Percentiles rank a stretch among this genome's conserved stretches.
Evolutionary conservation across 2,888 invertebrate genomes (phyloP).

Genomic region (Lepidochrysops patricia): DNA sequence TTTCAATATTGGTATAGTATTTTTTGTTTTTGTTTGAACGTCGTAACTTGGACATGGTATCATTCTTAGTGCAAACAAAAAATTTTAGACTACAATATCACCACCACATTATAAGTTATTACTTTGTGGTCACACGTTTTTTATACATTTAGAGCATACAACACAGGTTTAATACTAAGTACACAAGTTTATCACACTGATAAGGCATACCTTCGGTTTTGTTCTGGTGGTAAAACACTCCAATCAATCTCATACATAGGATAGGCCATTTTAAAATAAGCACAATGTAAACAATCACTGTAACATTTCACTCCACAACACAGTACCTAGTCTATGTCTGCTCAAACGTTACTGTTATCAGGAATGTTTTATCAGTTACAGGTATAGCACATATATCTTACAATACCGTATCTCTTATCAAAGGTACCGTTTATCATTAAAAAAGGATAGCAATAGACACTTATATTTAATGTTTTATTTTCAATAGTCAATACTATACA

Average conservation of each 20-base stretch:
- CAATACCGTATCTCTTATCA: conserved; percentile 72
- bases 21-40: too few species aligned
- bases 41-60: background rate
- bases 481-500: conserved; percentile 62
- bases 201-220: conserved; percentile 83
- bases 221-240: conserved; percentile 89
- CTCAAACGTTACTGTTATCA: conserved; percentile 68
- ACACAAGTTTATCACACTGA: background rate
- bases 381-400: conserved; percentile 62
- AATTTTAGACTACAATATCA: background rate
- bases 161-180: background rate
- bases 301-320: conserved; percentile 58
- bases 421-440: conserved; percentile 67
- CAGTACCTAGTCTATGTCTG: conserved; percentile 55
- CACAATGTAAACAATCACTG: conserved; percentile 38
- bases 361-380: conserved; percentile 66
- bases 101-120: too few species aligned
- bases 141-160: too few species aligned
- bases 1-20: too few species aligned
- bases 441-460: conserved; percentile 68
- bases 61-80: background rate
- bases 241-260: conserved; percentile 85
- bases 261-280: conserved; percentile 55
- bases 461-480: conserved; percentile 56
- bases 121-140: too few species aligned